A percentile compares a stretch with the other conserved stretches of the same genome.
Conservation (phyloP, 2,797 vertebrate genomes). For the Catamblyrhynchus diadema region DNA sequence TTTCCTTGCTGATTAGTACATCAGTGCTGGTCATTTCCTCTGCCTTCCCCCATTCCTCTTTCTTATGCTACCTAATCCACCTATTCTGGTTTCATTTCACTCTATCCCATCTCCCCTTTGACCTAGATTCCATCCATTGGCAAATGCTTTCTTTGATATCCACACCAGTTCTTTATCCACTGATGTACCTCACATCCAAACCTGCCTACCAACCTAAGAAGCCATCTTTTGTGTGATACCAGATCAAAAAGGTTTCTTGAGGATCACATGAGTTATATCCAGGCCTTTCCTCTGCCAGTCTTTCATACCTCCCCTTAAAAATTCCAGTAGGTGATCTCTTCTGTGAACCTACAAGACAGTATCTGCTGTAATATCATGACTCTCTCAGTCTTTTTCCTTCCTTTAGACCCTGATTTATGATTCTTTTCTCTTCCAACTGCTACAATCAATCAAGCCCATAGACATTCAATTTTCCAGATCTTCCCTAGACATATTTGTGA, state of each 20-base stretch:
- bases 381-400: neutral
- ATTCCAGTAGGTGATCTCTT: neutral
- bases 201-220: constrained; percentile 12
- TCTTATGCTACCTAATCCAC: neutral
- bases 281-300: constrained; percentile 33
- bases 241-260: constrained; percentile 34
- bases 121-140: neutral
- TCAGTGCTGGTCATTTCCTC: neutral
- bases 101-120: neutral
- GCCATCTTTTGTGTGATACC: neutral
- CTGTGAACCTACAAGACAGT: neutral
- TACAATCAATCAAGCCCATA: neutral
- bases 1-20: constrained; percentile 33
- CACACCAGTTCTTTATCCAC: neutral
- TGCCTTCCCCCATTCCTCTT: neutral
- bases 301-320: constrained; percentile 31
- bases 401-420: constrained; percentile 1
- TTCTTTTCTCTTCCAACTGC: constrained; percentile 1
- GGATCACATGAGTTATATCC: constrained; percentile 14
- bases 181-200: neutral
- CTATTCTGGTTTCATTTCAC: neutral
- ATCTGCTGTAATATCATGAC: neutral
- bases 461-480: neutral
- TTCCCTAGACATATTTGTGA: neutral
- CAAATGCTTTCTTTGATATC: constrained; percentile 6